These are phyloP conservation scores for Elmis aenea DNA, from an alignment of 2,888 invertebrate species.

Conservation along the genomic window DNA sequence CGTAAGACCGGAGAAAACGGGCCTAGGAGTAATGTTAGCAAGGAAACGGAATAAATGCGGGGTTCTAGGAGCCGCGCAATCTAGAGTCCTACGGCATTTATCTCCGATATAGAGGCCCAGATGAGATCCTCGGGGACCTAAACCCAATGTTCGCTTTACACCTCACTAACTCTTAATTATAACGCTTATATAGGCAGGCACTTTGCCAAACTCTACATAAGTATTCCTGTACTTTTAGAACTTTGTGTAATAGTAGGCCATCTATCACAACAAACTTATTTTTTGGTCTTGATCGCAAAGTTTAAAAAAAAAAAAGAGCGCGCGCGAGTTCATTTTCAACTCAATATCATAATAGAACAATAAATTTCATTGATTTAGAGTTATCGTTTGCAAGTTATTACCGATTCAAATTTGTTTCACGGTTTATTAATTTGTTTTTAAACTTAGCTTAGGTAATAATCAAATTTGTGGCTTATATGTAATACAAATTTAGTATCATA, in stretches of 20 bases:
- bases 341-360: no score
- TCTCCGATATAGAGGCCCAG: conserved; percentile 36
- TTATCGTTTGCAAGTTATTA: no score
- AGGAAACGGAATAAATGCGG: conserved; percentile 16
- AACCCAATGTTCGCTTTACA: conserved; percentile 42
- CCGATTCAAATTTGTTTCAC: no score
- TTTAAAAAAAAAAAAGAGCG: no score
- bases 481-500: no score
- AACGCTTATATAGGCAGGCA: conserved; percentile 31
- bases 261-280: conserved; percentile 16
- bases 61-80: conserved; percentile 16
- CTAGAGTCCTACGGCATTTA: conserved; percentile 23
- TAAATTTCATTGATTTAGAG: no score
- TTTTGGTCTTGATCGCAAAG: conserved; percentile 10
- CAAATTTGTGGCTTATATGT: no score
- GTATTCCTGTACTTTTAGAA: conserved; percentile 16
- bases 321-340: no score
- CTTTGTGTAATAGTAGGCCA: conserved; percentile 18
- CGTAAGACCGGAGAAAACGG: conserved; percentile 11
- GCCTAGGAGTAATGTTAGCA: conserved; percentile 15
- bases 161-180: conserved; percentile 45
- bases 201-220: conserved; percentile 21
- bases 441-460: no score
- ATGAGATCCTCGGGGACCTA: conserved; percentile 39
- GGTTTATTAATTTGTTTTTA: no score